Evolutionary conservation across 2,797 vertebrate species (phyloP), one percentile per base, ranked within the genome.

Genomic region (Lagorchestes hirsutus): DNA sequence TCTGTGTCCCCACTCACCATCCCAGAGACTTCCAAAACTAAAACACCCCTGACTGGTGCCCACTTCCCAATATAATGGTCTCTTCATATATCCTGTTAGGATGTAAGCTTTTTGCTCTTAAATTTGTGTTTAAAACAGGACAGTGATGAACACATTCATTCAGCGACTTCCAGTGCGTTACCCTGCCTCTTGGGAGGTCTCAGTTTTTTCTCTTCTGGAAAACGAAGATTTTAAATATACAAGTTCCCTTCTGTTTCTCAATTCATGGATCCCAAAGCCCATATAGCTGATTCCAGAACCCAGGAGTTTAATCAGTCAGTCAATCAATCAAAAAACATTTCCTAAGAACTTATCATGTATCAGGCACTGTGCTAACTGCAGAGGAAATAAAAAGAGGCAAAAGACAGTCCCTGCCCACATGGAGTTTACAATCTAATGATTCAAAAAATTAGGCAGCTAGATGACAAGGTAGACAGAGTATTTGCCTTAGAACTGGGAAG

Each of bases 1-100:
- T 57, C 14, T 54, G 0, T 27, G 67, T 22, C 31, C 4, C 40
- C 34, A 50, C 0, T 12, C 27, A 10, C 2, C 1, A 9, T 52
- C 59, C 34, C 27, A 46, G 40, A 82, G 22, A 82, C 22, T 82
- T n/a, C 31, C 67, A 74, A 74, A 74, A 74, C 18, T 40, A 74
- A 74, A 74, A 40, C 5, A 40, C n/a, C n/a, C 34, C 12, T 40
- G 34, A 34, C 16, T 74, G n/a, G 14, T 28, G 14, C 34, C 67
- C 2, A 74, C 18, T 74, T 8, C n/a, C n/a, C n/a, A 74, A 31
- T 10, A 10, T 82, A 4, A 24, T 82, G 40, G 22, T 11, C 8
- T 82, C 40, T 46, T 10, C 74, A 24, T 82, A 46, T 1, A 10
- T 8, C 8, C 74, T 82, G 22, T 34, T 27, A 82, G 22, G 46